Base-by-base conservation (phyloP, 2,797 vertebrate genomes). In the Schizopygopsis malacanthus region DNA sequence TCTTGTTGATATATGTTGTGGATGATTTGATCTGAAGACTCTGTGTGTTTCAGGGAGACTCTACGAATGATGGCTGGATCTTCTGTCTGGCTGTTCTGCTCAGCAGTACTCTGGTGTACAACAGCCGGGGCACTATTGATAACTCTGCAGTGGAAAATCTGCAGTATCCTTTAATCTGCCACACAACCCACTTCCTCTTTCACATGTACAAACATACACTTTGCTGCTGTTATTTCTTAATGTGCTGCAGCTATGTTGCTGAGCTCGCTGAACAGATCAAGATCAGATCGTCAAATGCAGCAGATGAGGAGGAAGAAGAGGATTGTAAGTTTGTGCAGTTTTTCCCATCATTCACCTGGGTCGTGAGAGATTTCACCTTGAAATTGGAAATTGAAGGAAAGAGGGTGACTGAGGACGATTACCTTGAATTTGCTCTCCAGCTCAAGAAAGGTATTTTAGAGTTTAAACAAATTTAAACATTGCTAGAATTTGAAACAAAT, bases 81-180 rank as follows among this genome's bases (percentile, higher is more conserved):
- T 93, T 93, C 73, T 86, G 85, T 56, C 88, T 93, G 50, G 89
- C 92, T 22, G 85, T 92, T 45, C 89, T 93, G 43, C 85, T 93
- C 7, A 93, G 93, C 86, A 93, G 91, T 82, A 91, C 90, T 33
- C 43, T 93, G 82, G 91, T 93, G 13, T 93, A 93, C 85, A 93
- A 93, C 85, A 93, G 93, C 70, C 84, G 81, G 0, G 91, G 92
- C 3, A 92, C 91, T 45, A 93, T 93, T 0, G 90, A 93, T 84
- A 91, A 93, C 84, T 85, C 86, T n/a, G 91, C 92, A 0, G 20
- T 93, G 65, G 88, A 93, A 18, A 89, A 91, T 0, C 82, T 93
- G 20, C 91, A 93, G 92, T 93, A 93, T 93, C 91, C 90, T 92
- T 88, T 39, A 41, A 10, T 6, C 15, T 73, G 33, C 0, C 33